Evolutionary conservation across 2,888 invertebrate genomes (phyloP).

Genomic region (Drosophila cyrtoloma): DNA sequence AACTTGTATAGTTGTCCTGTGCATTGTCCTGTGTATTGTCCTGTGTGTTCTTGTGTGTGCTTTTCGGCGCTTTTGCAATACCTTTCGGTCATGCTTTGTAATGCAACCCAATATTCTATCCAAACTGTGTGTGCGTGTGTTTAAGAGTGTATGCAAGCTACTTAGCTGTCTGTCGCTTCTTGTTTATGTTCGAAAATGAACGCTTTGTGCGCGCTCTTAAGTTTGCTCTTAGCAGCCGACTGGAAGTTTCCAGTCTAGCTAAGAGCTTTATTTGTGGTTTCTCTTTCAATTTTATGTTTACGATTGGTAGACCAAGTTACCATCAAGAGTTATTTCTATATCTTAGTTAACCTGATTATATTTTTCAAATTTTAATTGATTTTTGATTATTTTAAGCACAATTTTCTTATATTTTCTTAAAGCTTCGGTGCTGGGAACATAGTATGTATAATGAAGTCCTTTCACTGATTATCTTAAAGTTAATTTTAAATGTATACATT

Average conservation of each 20-base stretch:
- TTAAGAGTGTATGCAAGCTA: slow-evolving; percentile 27
- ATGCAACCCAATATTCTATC: slow-evolving; percentile 43
- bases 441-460: background rate
- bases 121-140: slow-evolving; percentile 10
- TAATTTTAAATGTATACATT: background rate
- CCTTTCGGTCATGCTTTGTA: slow-evolving; percentile 61
- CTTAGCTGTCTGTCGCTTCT: slow-evolving; percentile 42
- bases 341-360: background rate
- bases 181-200: slow-evolving; percentile 69
- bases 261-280: slow-evolving; percentile 18
- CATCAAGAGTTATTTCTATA: background rate
- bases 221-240: slow-evolving; percentile 33
- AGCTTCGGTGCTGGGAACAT: background rate
- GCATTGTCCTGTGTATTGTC: slow-evolving; percentile 16
- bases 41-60: slow-evolving; percentile 33
- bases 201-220: slow-evolving; percentile 21
- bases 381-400: background rate
- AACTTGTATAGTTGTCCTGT: slow-evolving; percentile 43
- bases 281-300: slow-evolving; percentile 15
- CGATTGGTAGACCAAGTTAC: slow-evolving; percentile 12
- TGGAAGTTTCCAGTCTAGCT: slow-evolving; percentile 58
- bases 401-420: background rate
- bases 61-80: slow-evolving; percentile 57
- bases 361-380: background rate
- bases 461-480: background rate